These are phyloP conservation scores for Macrosteles quadrilineatus DNA, from an alignment of 1,140 invertebrate species.

Conservation along the genomic window DNA sequence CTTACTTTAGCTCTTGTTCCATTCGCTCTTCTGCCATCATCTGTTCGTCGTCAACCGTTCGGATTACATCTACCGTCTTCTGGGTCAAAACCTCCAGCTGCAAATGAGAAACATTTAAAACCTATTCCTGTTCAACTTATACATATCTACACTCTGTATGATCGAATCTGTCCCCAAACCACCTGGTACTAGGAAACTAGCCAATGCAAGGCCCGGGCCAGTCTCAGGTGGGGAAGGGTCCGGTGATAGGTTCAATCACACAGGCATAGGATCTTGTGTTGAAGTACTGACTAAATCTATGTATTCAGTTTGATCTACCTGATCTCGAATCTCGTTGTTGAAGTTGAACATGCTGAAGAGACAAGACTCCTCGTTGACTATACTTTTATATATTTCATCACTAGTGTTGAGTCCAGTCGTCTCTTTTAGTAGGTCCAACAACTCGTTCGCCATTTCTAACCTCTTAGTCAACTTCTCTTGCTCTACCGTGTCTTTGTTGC, in stretches of 20 bases:
- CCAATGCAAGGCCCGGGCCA: no score
- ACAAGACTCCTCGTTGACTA: not conserved
- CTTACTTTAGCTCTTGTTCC: not conserved
- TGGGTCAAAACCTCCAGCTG: not conserved
- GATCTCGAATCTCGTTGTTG: conserved; percentile 2
- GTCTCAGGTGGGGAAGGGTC: no score
- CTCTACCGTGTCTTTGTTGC: not conserved
- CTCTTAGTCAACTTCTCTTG: not conserved
- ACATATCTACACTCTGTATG: no score
- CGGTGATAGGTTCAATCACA: no score
- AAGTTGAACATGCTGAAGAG: conserved; percentile 7
- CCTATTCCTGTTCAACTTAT: no score
- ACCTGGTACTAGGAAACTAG: no score
- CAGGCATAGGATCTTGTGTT: no score
- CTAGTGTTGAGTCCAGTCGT: not conserved
- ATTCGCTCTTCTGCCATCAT: not conserved
- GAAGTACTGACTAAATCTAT: no score
- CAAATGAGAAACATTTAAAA: no score
- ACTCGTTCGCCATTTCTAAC: no score
- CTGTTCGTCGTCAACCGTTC: not conserved
- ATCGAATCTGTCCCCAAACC: no score
- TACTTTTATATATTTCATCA: not conserved
- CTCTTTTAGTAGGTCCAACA: not conserved
- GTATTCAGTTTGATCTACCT: no score
- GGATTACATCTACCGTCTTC: not conserved